These are phyloP conservation scores for Bombus waltoni DNA, from an alignment of 1,140 invertebrate species.

Conservation along the genomic window DNA sequence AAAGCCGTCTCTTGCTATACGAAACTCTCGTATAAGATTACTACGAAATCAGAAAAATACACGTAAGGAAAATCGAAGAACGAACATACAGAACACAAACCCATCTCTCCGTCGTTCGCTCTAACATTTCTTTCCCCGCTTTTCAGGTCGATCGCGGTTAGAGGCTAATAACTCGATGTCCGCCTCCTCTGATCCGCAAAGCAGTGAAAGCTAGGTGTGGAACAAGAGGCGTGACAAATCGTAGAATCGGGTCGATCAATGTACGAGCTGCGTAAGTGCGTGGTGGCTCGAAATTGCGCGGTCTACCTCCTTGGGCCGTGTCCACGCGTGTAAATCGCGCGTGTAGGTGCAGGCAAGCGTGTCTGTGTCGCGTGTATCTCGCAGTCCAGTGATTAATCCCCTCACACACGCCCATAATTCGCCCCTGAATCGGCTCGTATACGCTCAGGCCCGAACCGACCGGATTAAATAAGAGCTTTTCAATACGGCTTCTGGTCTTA, in stretches of 20 bases:
- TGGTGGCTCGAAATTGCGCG: constrained; percentile 48
- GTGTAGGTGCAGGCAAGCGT: constrained; percentile 15
- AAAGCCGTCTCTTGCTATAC: too few species aligned
- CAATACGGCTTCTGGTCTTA: constrained; percentile 65
- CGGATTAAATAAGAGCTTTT: constrained; percentile 65
- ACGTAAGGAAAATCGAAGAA: neutral
- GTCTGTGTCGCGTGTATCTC: constrained; percentile 22
- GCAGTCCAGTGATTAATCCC: constrained; percentile 60
- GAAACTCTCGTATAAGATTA: neutral
- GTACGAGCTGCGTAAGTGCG: constrained; percentile 56
- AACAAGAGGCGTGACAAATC: constrained; percentile 76
- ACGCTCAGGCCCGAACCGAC: constrained; percentile 29
- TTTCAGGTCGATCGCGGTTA: neutral
- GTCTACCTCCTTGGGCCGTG: constrained; percentile 32
- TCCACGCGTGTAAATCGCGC: constrained; percentile 34
- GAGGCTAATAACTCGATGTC: constrained; percentile 49
- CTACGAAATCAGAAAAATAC: neutral
- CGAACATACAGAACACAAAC: neutral
- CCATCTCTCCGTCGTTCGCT: neutral
- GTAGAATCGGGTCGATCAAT: constrained; percentile 72
- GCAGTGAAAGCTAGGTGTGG: constrained; percentile 74
- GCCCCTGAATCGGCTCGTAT: constrained; percentile 66
- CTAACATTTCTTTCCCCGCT: neutral
- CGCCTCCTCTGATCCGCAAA: constrained; percentile 58
- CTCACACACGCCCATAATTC: constrained; percentile 61